Conservation (phyloP, 2,888 invertebrate species). For the Eristalinus sepulchralis region DNA sequence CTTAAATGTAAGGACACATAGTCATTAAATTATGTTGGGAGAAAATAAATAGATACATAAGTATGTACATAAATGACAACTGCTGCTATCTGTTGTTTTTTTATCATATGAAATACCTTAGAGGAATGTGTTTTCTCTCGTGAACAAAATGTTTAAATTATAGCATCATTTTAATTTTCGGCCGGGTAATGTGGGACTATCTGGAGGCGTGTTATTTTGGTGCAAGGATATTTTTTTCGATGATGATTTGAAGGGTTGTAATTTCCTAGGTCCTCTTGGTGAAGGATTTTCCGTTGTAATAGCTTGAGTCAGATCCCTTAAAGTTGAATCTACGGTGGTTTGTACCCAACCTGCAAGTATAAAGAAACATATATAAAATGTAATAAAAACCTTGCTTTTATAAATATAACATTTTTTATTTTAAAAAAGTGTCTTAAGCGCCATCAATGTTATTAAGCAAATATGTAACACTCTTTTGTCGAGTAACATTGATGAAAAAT, state of each 20-base stretch:
- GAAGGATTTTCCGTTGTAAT: constrained; percentile 77
- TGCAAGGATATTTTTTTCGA: constrained; percentile 77
- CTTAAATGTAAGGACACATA: background rate
- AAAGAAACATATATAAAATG: no score
- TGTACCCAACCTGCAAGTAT: constrained; percentile 76
- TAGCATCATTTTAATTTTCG: constrained; percentile 79
- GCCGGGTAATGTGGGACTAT: constrained; percentile 80
- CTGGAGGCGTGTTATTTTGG: constrained; percentile 75
- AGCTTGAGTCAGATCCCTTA: constrained; percentile 75
- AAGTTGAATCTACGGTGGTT: constrained; percentile 77
- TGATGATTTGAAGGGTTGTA: constrained; percentile 78
- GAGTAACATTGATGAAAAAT: no score
- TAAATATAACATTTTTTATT: no score
- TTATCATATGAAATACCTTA: constrained; percentile 31
- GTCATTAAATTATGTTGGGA: background rate
- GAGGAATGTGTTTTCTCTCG: constrained; percentile 48
- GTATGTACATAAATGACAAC: constrained; percentile 32
- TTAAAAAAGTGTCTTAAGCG: no score
- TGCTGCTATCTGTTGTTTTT: background rate
- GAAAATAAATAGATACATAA: constrained; percentile 40
- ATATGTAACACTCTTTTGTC: no score
- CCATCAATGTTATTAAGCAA: no score
- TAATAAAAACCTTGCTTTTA: no score
- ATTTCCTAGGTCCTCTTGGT: constrained; percentile 78
- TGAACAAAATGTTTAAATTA: background rate